Conservation (phyloP, 2,113 vertebrate genomes). For the Amblyornis subalaris region DNA sequence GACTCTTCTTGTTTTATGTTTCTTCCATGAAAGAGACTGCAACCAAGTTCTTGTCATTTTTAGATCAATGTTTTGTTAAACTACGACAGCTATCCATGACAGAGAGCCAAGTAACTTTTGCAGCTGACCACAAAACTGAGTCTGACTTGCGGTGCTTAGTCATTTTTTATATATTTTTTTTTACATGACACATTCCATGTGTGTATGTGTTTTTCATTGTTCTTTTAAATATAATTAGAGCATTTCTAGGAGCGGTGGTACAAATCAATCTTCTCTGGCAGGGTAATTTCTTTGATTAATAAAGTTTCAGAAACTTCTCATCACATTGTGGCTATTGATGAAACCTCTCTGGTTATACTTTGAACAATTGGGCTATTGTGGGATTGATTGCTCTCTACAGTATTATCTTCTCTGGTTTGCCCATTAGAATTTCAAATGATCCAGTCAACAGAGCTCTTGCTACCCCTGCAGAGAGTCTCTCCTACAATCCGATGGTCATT, state of each 20-base stretch:
- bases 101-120: conserved; percentile 57
- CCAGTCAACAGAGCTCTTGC: not conserved
- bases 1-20: conserved; percentile 61
- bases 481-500: not conserved
- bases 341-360: not conserved
- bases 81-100: conserved; percentile 54
- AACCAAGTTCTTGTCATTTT: conserved; percentile 67
- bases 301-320: conserved; percentile 1
- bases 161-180: conserved; percentile 30
- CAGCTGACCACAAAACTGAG: conserved; percentile 60
- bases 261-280: not conserved
- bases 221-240: conserved; percentile 15
- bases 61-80: conserved; percentile 64
- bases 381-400: not conserved
- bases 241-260: not conserved
- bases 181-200: conserved; percentile 1
- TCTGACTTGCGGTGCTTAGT: conserved; percentile 55
- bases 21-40: conserved; percentile 44
- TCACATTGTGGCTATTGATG: not conserved
- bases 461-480: not conserved
- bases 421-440: not conserved
- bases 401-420: not conserved
- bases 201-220: conserved; percentile 28
- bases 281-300: conserved; percentile 18
- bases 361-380: not conserved